Base-by-base conservation (phyloP, 2,888 invertebrate species). In the Herminia tarsipennalis region DNA sequence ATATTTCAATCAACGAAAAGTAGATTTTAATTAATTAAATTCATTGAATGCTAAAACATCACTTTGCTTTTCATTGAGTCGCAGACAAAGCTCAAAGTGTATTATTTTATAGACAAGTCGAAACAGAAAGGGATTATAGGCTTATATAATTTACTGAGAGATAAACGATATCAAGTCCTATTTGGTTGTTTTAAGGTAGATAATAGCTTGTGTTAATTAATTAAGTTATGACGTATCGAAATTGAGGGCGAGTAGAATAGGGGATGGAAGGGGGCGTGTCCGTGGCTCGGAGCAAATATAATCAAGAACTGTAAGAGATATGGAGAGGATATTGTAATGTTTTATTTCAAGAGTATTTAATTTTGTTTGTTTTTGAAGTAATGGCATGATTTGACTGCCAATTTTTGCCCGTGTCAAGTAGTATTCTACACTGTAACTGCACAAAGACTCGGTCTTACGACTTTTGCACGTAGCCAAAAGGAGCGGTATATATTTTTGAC, bases 51-150 rank as follows among this genome's bases (percentile, higher is more conserved):
- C 80, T 81, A 77, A 84, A 88, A 88, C 89, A 88, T 83, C 87
- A 83, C 83, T 87, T n/a, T 86, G 81, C 83, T 81, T 83, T 81
- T 79, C 83, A 86, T 83, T 85, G 83, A 83, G 72, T 80, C 60
- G 57, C 88, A 83, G 83, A 89, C 90, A 90, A 90, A 88, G 88
- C 83, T 77, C 83, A 87, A 88, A 89, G 87, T 88, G 88, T 89
- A 90, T 91, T 90, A 91, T 90, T 89, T 89, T 85, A 89, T 89
- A 84, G 83, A 86, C 84, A 86, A 88, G 83, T 83, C 83, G 71
- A 81, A 82, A 83, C 78, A 73, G 62, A 70, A 72, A 70, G 55
- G 63, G 64, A 66, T 74, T 76, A 76, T 75, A 70, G 77, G 73
- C 76, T 78, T 78, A 81, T 70, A 75, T 76, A 76, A 72, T 68